Base-by-base conservation (phyloP, 2,888 invertebrate genomes). In the Trypoxylon attenuatum region DNA sequence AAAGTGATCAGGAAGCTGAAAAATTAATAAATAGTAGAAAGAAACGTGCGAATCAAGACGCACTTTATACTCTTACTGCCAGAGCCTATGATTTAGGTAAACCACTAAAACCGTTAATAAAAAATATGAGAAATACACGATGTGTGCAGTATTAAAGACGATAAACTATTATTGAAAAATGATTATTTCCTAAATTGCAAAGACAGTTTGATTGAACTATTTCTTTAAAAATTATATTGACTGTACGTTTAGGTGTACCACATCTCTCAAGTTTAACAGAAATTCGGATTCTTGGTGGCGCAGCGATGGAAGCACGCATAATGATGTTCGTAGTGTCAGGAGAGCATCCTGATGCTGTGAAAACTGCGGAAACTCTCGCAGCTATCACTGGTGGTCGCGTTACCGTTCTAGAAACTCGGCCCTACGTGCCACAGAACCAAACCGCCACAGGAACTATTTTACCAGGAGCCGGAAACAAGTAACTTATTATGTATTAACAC, bases 311-410 rank as follows among this genome's bases (percentile, higher is more conserved):
- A 62, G 92, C 93, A 5, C 89, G 94, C 58, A 92, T 92, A 29
- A 93, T 96, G 88, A 91, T 93, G 15, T 96, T 96, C 85, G 92
- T 96, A 61, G 92, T 96, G 33, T 94, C 95, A 2, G 94, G 94
- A 45, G 90, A 90, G 52, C 92, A 93, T 84, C 93, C 93, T 5
- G 93, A 96, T 86, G 91, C 91, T 71, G 88, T 88, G 55, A 92
- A 92, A 77, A 90, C 94, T 13, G 94, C 94, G 83, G 92, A 93
- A 80, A 92, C 94, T 33, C 88, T 96, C 23, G 92, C 92, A 63
- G 91, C 92, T 21, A 90, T 95, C 41, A 95, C 96, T 0, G 96
- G 96, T 1, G 94, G 94, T 2, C 91, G 91, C 83, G 94, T 95
- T 0, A 91, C 90, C 46, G 93, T 96, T 56, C 90, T 93, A 78